Base-by-base conservation (phyloP, 2,113 vertebrate genomes). In the Empidonax traillii region DNA sequence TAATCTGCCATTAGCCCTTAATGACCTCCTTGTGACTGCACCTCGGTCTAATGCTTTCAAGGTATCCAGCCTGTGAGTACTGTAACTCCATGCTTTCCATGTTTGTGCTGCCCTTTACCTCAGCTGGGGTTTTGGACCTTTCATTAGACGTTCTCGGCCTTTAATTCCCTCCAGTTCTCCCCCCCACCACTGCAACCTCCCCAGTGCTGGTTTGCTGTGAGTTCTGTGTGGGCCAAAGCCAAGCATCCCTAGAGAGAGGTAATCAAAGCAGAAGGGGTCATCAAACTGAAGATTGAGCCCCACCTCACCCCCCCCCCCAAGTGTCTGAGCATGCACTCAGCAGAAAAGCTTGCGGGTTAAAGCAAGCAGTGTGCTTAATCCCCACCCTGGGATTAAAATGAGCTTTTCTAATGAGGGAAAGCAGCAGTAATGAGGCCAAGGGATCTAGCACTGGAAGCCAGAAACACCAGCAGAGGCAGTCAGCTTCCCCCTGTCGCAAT, bases 121-220 rank as follows among this genome's bases (percentile, higher is more conserved):
- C 71, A 62, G 61, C 39, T n/a, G 27, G 65, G 44, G 8, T 35
- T 91, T 55, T 44, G 1, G 62, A 18, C 31, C 27, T 63, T 62
- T 41, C 8, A 0, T 66, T 28, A 62, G 28, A 24, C 43, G 12
- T 19, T 53, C 23, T 79, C 1, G 0, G 49, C 23, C 31, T 20
- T 58, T 67, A 33, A 62, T 58, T 63, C 6, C 22, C 13, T 52
- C 22, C 19, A 62, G 16, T n/a, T n/a, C 10, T 65, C 25, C 53
- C 2, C 0, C 10, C 6, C n/a, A n/a, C 37, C 52, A 9, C 35
- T 73, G 22, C 41, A 89, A 46, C 55, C 43, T 72, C 37, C 61
- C 14, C 0, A 0, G 2, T 75, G 44, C 69, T 87, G 78, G 14
- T 15, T 63, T 46, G 30, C 35, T 1, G 1, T 63, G 56, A 71